These are phyloP conservation scores for Chauna torquata DNA, from an alignment of 2,113 vertebrate genomes.

Conservation along the genomic window DNA sequence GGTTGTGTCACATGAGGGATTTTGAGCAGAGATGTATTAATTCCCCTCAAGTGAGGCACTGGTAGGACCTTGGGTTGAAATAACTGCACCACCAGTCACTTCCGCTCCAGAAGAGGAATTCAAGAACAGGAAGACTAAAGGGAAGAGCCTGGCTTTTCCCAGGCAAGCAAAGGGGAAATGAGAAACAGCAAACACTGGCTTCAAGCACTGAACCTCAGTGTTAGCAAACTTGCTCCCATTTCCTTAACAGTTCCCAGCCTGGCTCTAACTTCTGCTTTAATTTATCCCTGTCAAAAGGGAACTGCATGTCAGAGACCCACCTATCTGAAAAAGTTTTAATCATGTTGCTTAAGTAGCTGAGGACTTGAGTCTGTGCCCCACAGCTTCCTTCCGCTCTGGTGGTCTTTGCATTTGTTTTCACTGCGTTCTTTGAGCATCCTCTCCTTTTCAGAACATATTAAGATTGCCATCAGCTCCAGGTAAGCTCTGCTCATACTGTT, in stretches of 20 bases:
- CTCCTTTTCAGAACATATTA: not conserved
- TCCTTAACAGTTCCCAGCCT: not conserved
- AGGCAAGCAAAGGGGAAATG: not conserved
- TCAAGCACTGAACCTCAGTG: not conserved
- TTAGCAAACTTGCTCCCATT: not conserved
- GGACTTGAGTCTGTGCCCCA: not conserved
- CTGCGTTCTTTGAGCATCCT: not conserved
- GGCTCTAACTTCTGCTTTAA: no score
- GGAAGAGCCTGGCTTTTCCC: not conserved
- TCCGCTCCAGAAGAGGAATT: not conserved
- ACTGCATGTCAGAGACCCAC: not conserved
- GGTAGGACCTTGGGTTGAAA: not conserved
- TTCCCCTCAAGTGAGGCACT: not conserved
- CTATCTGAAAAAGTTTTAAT: not conserved
- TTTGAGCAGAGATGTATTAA: not conserved
- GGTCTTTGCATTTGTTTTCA: not conserved
- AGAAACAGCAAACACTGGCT: not conserved
- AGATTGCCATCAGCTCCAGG: not conserved
- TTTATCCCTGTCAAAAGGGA: not conserved
- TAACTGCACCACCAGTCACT: not conserved
- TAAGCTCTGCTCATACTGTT: not conserved
- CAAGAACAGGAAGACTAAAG: not conserved
- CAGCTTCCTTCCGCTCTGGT: not conserved
- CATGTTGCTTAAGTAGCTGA: not conserved
- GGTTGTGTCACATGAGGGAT: not conserved